These are phyloP conservation scores for Psittacula cyanocephala DNA, from an alignment of 2,113 vertebrate genomes.

Conservation along the genomic window DNA sequence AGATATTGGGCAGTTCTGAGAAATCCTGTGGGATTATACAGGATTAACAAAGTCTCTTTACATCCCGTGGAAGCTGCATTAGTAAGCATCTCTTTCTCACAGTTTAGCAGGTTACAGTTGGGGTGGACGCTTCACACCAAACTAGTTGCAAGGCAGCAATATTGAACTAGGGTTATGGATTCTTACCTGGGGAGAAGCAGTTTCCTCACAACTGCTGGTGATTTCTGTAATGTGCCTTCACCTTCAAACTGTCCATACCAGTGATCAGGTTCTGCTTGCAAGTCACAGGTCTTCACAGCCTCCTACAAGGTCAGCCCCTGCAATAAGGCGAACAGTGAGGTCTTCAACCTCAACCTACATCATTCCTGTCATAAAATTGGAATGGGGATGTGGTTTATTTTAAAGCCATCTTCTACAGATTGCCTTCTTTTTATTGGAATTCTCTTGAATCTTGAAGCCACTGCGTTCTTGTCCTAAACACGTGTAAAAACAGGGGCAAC, in stretches of 20 bases:
- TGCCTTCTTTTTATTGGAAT: neutral
- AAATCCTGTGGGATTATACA: neutral
- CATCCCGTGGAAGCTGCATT: neutral
- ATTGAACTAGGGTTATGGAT: neutral
- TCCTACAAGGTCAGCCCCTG: constrained; percentile 55
- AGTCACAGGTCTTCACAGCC: constrained; percentile 63
- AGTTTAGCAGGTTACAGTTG: neutral
- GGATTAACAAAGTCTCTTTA: neutral
- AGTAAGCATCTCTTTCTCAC: neutral
- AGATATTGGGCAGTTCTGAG: neutral
- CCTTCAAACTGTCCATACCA: constrained; percentile 41
- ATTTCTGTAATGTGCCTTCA: constrained; percentile 51
- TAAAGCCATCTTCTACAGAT: neutral
- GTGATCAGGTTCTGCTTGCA: constrained; percentile 57
- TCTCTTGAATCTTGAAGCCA: neutral
- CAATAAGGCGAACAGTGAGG: neutral
- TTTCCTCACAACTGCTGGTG: constrained; percentile 45
- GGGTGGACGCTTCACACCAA: neutral
- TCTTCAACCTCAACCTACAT: neutral
- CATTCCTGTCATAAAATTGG: neutral
- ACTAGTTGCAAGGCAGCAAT: neutral
- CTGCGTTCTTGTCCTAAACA: neutral
- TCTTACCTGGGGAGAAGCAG: neutral
- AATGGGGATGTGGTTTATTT: neutral
- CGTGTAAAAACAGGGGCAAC: neutral